A percentile compares a stretch with the other conserved stretches of the same genome.
Evolutionary conservation across 2,888 invertebrate species (phyloP).

Genomic region (Ichneumon xanthorius): DNA sequence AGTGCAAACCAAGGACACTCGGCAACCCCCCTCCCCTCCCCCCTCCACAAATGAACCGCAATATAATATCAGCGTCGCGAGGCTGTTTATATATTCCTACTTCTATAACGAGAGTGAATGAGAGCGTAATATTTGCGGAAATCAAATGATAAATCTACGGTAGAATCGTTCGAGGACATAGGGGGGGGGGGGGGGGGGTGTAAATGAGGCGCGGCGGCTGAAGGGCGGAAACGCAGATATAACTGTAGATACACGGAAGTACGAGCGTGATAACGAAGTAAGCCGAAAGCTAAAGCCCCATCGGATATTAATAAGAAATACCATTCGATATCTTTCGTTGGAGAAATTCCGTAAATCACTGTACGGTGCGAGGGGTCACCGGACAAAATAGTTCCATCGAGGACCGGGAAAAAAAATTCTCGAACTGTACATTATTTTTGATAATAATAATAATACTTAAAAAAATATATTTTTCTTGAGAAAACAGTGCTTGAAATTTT

Average conservation of each 20-base stretch:
- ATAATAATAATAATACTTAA: too few species aligned
- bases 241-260: conserved; percentile 7
- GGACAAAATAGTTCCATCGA: conserved; percentile 20
- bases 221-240: conserved; percentile 54
- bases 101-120: conserved; percentile 42
- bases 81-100: conserved; percentile 44
- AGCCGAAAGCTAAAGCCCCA: conserved; percentile 70
- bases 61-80: conserved; percentile 1
- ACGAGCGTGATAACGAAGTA: conserved; percentile 47
- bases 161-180: conserved; percentile 51
- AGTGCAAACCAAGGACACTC: conserved; percentile 50
- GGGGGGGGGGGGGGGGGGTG: conserved; percentile 10
- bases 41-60: neutral
- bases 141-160: conserved; percentile 78
- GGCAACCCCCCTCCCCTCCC: neutral
- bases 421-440: too few species aligned
- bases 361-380: neutral
- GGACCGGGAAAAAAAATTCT: neutral
- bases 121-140: conserved; percentile 68
- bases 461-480: neutral
- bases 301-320: conserved; percentile 78
- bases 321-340: conserved; percentile 63
- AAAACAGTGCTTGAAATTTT: neutral
- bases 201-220: conserved; percentile 58
- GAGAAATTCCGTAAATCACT: neutral